Base-by-base conservation (phyloP, 2,888 invertebrate species). In the Zonitis immaculata region DNA sequence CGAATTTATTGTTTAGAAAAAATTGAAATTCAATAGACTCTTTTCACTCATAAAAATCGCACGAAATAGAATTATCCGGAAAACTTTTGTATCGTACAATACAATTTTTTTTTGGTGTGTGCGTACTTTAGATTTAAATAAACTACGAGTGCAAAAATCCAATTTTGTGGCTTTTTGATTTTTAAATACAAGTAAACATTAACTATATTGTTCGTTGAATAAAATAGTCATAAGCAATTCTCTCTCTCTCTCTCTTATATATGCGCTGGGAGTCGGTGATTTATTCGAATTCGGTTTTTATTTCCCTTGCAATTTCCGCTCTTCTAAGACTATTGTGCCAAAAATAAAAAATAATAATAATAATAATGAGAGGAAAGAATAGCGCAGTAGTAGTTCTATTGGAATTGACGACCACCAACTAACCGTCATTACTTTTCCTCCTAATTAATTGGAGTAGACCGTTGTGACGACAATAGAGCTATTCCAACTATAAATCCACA, bases 161-260 rank as follows among this genome's bases (percentile, higher is more conserved):
- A 51, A 55, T 51, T 56, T 56, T 20, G 51, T 44, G 49, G 44
- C 51, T 52, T 54, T 51, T 55, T 46, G 55, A 52, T 56, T 56
- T 52, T 52, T 49, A 47, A 52, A 50, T 50, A 47, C 44, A 47
- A 52, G 49, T 48, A 49, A 56, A 49, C 55, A 49, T 56, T 52
- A 52, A 49, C 26, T 46, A 47, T 46, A 44, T 45, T 43, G 47
- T 46, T 46, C 46, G 49, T 49, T 51, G 28, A 12, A 39, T 56
- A 43, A 52, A 56, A 50, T 52, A 52, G 50, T 52, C 50, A 52
- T 52, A 52, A 50, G 52, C 49, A 56, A 52, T 52, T 47, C 48
- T 39, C 44, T 26, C 12, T 44, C 47, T 48, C 25, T 55, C 39
- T n/a, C n/a, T n/a, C n/a, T n/a, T n/a, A n/a, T n/a, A n/a, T n/a